phyloP scores from a whole-genome alignment of 2,888 invertebrate genomes.

The Drosophila imparisetae region DNA sequence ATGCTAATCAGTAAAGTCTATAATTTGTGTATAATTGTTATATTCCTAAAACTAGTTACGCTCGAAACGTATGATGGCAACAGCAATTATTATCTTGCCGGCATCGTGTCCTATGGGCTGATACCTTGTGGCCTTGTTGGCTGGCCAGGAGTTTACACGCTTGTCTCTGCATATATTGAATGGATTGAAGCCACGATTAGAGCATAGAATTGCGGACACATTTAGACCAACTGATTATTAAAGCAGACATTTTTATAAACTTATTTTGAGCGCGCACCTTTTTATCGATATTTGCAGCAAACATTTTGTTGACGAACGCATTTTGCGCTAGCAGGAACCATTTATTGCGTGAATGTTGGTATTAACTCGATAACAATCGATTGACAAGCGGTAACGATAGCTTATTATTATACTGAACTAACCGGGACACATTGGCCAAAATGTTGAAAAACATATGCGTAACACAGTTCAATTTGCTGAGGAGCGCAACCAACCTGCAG shows the following conservation, averaged over 20 bases:
- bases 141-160: slow-evolving; percentile 88
- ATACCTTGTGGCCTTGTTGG: slow-evolving; percentile 87
- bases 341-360: neutral
- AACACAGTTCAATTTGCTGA: slow-evolving; percentile 73
- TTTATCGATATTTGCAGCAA: slow-evolving; percentile 6
- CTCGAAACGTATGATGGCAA: slow-evolving; percentile 67
- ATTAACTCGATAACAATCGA: slow-evolving; percentile 7
- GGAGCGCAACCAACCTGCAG: slow-evolving; percentile 64
- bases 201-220: slow-evolving; percentile 53
- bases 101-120: slow-evolving; percentile 88
- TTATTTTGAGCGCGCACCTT: slow-evolving; percentile 7
- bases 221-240: neutral
- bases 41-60: slow-evolving; percentile 82
- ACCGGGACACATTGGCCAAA: slow-evolving; percentile 38
- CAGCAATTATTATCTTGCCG: slow-evolving; percentile 86
- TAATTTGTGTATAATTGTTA: neutral
- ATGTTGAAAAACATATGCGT: slow-evolving; percentile 77
- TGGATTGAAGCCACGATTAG: slow-evolving; percentile 86
- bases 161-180: slow-evolving; percentile 86
- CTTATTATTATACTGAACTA: neutral
- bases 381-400: neutral
- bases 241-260: neutral
- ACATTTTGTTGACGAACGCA: neutral
- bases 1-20: neutral
- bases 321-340: slow-evolving; percentile 6